Conservation (phyloP, 2,113 vertebrate genomes). For the Ibidorhyncha struthersii region DNA sequence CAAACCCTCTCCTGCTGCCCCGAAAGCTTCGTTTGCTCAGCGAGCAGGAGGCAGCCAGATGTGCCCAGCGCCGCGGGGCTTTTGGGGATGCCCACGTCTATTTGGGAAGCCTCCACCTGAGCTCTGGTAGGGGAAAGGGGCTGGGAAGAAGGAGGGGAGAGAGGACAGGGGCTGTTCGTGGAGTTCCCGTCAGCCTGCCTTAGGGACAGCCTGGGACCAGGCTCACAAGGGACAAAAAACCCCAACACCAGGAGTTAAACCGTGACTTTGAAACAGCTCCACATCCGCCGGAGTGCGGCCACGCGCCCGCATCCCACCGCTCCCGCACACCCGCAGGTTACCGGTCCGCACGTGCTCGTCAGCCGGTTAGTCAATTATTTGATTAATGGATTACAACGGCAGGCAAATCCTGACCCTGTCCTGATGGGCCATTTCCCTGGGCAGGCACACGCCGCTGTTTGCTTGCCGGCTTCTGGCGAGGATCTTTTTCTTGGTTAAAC, state of each 20-base stretch:
- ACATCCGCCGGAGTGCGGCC: background rate
- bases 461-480: background rate
- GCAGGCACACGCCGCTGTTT: background rate
- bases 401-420: background rate
- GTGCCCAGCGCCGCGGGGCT: rapidly evolving
- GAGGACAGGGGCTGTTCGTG: background rate
- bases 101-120: background rate
- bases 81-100: background rate
- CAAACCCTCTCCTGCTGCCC: too few relatives aligned
- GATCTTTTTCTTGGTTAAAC: rapidly evolving
- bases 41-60: too few relatives aligned
- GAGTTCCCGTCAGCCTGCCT: background rate
- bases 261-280: background rate
- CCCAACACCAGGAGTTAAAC: background rate
- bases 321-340: background rate
- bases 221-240: background rate
- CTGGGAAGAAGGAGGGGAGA: background rate
- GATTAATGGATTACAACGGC: conserved; percentile 67
- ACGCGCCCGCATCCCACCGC: background rate
- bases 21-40: too few relatives aligned
- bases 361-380: conserved; percentile 64
- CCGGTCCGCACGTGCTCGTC: background rate
- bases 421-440: rapidly evolving
- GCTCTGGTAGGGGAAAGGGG: background rate
- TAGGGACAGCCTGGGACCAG: background rate